These are phyloP conservation scores for Sciurus carolinensis DNA, from an alignment of 2,797 vertebrate species.

Conservation along the genomic window DNA sequence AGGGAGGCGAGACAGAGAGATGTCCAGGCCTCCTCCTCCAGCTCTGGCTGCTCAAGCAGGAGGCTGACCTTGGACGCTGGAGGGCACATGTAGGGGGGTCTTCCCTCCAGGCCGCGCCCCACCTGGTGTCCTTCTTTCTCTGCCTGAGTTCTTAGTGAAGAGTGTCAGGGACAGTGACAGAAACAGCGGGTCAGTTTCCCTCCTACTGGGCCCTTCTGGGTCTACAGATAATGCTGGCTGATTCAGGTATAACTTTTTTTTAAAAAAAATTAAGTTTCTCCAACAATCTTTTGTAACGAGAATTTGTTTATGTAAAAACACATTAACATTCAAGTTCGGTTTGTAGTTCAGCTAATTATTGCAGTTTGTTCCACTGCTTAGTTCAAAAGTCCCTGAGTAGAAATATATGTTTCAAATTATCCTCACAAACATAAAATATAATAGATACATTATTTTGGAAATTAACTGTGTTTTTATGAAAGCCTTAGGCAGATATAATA, in stretches of 20 bases:
- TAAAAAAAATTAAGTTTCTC: not conserved
- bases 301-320: conserved; percentile 58
- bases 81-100: not conserved
- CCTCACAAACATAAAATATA: conserved; percentile 80
- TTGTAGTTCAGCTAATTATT: conserved; percentile 78
- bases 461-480: conserved; percentile 82
- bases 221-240: not conserved
- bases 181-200: rapidly evolving
- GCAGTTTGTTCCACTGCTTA: conserved; percentile 76
- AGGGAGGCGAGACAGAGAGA: not conserved
- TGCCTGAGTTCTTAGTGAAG: too few relatives aligned
- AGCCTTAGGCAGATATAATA: conserved; percentile 75
- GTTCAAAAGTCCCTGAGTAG: conserved; percentile 82
- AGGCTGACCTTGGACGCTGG: rapidly evolving
- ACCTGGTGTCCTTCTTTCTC: not conserved
- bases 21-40: not conserved
- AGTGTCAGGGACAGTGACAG: not conserved
- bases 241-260: not conserved
- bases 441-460: conserved; percentile 84
- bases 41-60: too few relatives aligned
- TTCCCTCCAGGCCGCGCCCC: not conserved
- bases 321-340: conserved; percentile 67
- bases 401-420: conserved; percentile 80
- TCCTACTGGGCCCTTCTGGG: rapidly evolving
- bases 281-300: conserved; percentile 2